Base-by-base conservation (phyloP, 2,888 invertebrate species). In the Aphidoletes aphidimyza region DNA sequence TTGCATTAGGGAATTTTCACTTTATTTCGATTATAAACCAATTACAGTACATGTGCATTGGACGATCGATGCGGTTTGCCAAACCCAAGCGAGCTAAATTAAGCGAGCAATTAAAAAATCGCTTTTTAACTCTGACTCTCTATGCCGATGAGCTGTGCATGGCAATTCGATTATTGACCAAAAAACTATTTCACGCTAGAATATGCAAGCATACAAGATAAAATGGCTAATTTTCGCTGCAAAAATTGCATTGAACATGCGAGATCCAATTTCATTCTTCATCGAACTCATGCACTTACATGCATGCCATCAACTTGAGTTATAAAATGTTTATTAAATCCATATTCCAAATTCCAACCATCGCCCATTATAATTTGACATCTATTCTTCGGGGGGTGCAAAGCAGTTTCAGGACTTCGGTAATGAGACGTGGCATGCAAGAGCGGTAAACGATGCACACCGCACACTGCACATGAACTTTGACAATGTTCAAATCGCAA, bases 281-380 rank as follows among this genome's bases (percentile, higher is more conserved):
- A 54, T 54, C 22, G 54, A n/a, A 22, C 22, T 26, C 22, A 22
- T 54, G 2, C 54, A 22, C 11, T 54, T 54, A 22, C 54, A 54
- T 11, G 22, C 26, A 26, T 2, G 6, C 54, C 22, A 54, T 8
- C 22, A 14, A 54, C 14, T 54, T 54, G 5, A 54, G 5, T 3
- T 54, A 54, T 54, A 19, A 54, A 54, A 54, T 54, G 54, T 54
- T 54, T 54, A 54, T 22, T 54, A 54, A 54, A 54, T 54, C 54
- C 22, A 54, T 54, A 22, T 11, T 5, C 54, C 26, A 54, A 22
- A 54, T 54, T 54, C 54, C 54, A 47, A 17, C 17, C 17, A 11
- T 11, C 2, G 2, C 2, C 14, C 47, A 47, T 47, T 11, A n/a
- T n/a, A n/a, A n/a, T n/a, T n/a, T n/a, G n/a, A n/a, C n/a, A n/a